Evolutionary conservation across 2,113 vertebrate genomes (phyloP).

Genomic region (Scalopus aquaticus): DNA sequence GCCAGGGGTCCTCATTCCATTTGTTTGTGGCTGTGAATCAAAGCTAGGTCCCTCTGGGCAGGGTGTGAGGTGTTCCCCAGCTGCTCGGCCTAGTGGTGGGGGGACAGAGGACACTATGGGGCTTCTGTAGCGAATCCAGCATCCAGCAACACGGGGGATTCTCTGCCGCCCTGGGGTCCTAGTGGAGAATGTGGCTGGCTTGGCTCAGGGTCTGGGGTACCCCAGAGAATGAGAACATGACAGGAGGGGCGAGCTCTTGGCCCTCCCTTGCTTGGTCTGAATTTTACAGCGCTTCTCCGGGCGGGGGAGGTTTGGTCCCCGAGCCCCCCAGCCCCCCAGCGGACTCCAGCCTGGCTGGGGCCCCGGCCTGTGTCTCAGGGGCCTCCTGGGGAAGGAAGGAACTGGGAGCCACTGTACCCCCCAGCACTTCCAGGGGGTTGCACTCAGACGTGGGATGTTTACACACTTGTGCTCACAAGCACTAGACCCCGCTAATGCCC

Average conservation of each 20-base stretch:
- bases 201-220: neutral
- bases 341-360: neutral
- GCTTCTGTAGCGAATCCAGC: neutral
- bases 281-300: neutral
- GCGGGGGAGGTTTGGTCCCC: neutral
- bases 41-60: slow-evolving; percentile 40
- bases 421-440: no score
- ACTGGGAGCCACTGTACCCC: neutral
- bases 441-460: neutral
- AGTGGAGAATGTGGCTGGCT: neutral
- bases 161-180: neutral
- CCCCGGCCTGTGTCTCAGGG: neutral
- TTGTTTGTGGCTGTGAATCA: slow-evolving; percentile 54
- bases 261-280: neutral
- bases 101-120: neutral
- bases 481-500: fast-evolving
- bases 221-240: neutral
- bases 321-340: fast-evolving
- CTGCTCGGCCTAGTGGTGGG: neutral
- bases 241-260: neutral
- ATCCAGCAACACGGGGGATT: neutral
- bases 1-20: slow-evolving; percentile 58
- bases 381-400: neutral
- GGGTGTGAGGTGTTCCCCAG: slow-evolving; percentile 5
- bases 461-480: no score